Base-by-base conservation (phyloP, 2,113 vertebrate species). In the Bucco capensis region DNA sequence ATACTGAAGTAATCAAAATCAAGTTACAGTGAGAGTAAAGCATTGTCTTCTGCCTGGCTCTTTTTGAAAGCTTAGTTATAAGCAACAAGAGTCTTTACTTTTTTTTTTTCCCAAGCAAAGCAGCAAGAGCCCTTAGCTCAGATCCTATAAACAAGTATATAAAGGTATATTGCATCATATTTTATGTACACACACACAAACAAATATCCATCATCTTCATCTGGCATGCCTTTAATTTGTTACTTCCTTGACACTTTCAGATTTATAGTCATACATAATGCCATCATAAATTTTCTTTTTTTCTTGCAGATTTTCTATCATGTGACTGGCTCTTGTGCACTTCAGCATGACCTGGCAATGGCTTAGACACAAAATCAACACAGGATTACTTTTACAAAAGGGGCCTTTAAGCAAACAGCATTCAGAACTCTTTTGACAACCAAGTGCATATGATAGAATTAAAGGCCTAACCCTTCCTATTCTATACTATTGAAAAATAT, bases 291-390 rank as follows among this genome's bases (percentile, higher is more conserved):
- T 74, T 92, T 88, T 84, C 73, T 73, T 85, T 92, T 92, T 95
- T 83, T 83, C 66, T 94, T 86, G 46, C 98, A 99, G 99, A 98
- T 99, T 96, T 99, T 99, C 95, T 98, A 98, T 73, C 98, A 99
- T 0, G 98, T 99, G 96, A 99, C 98, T 22, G 99, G 99, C 79
- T 97, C 97, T 91, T 98, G 99, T 0, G 96, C 99, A 6, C 98
- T 98, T 62, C 97, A 97, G 90, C 98, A 99, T 30, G 98, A 99
- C 80, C 97, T 99, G 83, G 98, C 99, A 1, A 98, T 99, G 98
- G 98, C 98, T 94, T 99, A 97, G 96, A 96, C 74, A 64, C 46
- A 93, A 69, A 92, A 86, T 58, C 77, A 81, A 73, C 83, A 91
- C 65, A 61, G 81, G 85, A 92, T 95, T 84, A 80, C 40, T 86